These are phyloP conservation scores for Macrosiphum euphorbiae DNA, from an alignment of 2,888 invertebrate species.

Conservation along the genomic window DNA sequence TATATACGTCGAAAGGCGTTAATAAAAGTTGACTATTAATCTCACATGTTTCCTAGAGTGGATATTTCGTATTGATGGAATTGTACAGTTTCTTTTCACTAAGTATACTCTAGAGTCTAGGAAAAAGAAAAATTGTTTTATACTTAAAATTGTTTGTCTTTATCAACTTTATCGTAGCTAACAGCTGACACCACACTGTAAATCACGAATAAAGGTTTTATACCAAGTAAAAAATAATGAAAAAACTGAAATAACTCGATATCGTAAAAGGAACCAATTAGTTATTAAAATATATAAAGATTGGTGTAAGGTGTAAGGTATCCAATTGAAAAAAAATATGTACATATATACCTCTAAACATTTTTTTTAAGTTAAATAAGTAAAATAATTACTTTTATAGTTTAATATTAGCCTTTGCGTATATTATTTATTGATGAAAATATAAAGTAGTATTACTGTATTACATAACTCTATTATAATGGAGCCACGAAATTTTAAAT, in stretches of 20 bases:
- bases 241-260: neutral
- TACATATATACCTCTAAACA: neutral
- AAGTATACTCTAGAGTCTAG: neutral
- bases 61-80: neutral
- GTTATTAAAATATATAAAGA: neutral
- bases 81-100: neutral
- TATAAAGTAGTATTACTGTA: neutral
- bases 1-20: neutral
- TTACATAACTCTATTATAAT: no score
- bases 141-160: conserved; percentile 17
- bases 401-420: neutral
- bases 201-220: neutral
- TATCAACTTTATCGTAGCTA: neutral
- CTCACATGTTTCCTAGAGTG: neutral
- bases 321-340: neutral
- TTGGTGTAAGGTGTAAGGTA: neutral
- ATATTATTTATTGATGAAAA: neutral
- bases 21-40: conserved; percentile 5
- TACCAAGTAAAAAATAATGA: neutral
- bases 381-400: neutral
- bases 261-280: neutral
- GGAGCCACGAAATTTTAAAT: neutral
- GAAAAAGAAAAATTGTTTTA: conserved; percentile 9
- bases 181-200: neutral
- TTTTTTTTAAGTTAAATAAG: neutral